Percentiles rank a stretch among this genome's conserved stretches.
phyloP scores from a whole-genome alignment of 2,888 invertebrate genomes.

The Acronicta alni region DNA sequence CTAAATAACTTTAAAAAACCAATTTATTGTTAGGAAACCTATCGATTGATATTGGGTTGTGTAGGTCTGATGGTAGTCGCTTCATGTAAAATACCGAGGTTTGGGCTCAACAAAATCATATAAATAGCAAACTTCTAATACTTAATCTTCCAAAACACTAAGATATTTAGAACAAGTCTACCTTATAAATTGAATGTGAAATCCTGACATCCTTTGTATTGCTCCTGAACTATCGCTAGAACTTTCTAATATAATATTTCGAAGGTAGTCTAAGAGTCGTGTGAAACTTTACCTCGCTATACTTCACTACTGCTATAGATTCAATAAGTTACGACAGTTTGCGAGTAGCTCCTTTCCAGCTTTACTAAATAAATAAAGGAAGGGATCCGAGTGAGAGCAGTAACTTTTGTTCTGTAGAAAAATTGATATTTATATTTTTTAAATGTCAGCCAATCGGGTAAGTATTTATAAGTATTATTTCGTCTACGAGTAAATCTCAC shows the following conservation, averaged over 20 bases:
- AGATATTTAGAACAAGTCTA: too few relatives aligned
- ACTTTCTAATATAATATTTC: constrained; percentile 26
- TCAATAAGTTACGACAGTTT: constrained; percentile 36
- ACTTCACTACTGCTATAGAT: constrained; percentile 16
- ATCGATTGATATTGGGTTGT: too few relatives aligned
- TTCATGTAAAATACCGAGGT: too few relatives aligned
- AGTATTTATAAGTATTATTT: constrained; percentile 18
- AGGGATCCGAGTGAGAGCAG: background rate
- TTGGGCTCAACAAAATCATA: too few relatives aligned
- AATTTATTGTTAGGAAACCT: too few relatives aligned
- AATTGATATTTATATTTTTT: constrained; percentile 22
- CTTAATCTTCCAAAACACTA: too few relatives aligned
- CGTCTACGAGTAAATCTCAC: background rate
- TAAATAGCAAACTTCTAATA: too few relatives aligned
- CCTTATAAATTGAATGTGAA: background rate
- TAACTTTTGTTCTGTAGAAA: constrained; percentile 25
- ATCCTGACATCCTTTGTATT: background rate
- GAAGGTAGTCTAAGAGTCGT: constrained; percentile 21
- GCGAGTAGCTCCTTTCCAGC: constrained; percentile 1
- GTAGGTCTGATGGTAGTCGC: too few relatives aligned
- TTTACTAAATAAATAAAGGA: constrained; percentile 26
- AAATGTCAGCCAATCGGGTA: background rate
- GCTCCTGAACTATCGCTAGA: background rate
- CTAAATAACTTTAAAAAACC: too few relatives aligned
- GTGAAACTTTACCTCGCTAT: constrained; percentile 21